Percentiles rank a stretch among this genome's conserved stretches.
These are phyloP conservation scores for Drosophila eohydei DNA, from an alignment of 2,888 invertebrate species.

Conservation along the genomic window DNA sequence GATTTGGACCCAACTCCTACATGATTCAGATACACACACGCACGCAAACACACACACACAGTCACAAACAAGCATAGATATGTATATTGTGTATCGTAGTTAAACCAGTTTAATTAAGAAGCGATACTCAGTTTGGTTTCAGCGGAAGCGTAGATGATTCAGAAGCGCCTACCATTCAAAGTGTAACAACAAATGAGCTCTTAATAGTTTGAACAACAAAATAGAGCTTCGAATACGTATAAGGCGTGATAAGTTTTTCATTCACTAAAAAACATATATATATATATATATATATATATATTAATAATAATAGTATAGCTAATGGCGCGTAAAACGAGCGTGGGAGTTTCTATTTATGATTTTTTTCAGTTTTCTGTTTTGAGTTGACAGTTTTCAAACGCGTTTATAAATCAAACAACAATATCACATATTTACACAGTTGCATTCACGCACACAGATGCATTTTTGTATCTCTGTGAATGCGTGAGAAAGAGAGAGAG, in stretches of 20 bases:
- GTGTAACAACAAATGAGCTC: constrained; percentile 49
- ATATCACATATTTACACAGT: constrained; percentile 30
- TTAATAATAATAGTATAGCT: constrained; percentile 15
- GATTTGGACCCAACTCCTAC: constrained; percentile 57
- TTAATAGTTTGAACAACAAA: constrained; percentile 25
- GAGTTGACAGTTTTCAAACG: constrained; percentile 32
- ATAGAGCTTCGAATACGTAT: constrained; percentile 39
- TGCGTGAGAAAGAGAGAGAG: background rate
- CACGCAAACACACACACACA: background rate
- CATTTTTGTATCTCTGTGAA: background rate
- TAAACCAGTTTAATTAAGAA: constrained; percentile 61
- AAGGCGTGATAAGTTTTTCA: constrained; percentile 72
- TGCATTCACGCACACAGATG: constrained; percentile 18
- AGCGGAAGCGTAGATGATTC: constrained; percentile 64
- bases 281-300: constrained; percentile 3
- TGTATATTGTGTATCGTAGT: constrained; percentile 21
- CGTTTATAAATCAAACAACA: constrained; percentile 53
- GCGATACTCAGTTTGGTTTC: constrained; percentile 30
- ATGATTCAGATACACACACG: constrained; percentile 52
- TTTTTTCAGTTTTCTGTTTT: constrained; percentile 24
- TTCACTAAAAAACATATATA: constrained; percentile 58
- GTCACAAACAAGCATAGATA: background rate
- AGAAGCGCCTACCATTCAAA: constrained; percentile 41
- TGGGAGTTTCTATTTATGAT: constrained; percentile 58
- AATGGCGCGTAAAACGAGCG: constrained; percentile 43